Conservation (phyloP, 2,797 vertebrate species). For the Scolopax bukidnonensis region DNA sequence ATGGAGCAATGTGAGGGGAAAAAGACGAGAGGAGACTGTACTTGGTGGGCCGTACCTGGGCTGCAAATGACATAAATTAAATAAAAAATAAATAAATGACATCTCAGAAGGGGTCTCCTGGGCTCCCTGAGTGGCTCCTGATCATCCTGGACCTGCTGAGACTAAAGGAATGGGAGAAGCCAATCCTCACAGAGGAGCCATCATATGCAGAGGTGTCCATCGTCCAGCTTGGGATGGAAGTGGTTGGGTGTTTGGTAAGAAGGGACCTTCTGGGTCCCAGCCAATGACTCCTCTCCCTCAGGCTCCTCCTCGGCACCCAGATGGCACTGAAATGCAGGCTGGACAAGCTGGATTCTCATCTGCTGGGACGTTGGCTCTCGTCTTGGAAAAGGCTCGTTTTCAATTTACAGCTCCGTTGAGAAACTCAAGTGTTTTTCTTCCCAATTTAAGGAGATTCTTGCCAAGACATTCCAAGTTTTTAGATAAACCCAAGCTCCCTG, state of each 20-base stretch:
- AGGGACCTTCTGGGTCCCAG: neutral
- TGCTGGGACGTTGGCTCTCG: neutral
- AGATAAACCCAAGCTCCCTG: slow-evolving; percentile 61
- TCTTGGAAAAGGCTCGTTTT: neutral
- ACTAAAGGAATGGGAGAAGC: neutral
- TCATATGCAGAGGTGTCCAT: too few relatives aligned
- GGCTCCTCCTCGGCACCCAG: neutral
- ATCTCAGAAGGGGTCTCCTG: neutral
- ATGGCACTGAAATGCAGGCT: fast-evolving
- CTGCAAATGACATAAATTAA: too few relatives aligned
- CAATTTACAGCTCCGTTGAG: neutral
- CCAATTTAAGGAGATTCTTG: slow-evolving; percentile 17
- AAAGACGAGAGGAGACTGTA: neutral
- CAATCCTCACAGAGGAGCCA: neutral
- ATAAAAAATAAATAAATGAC: neutral
- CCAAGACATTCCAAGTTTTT: slow-evolving; percentile 59
- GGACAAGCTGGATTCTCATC: neutral
- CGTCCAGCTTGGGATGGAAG: neutral
- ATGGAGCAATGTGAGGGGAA: fast-evolving
- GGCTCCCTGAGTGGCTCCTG: fast-evolving
- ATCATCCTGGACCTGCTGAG: neutral
- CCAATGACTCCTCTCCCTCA: neutral
- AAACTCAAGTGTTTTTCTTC: slow-evolving; percentile 37
- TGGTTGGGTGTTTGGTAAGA: neutral
- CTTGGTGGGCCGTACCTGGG: neutral